Percentiles rank a stretch among this genome's conserved stretches.
These are phyloP conservation scores for Diploscapter pachys DNA, from an alignment of 1,140 invertebrate genomes.

Conservation along the genomic window DNA sequence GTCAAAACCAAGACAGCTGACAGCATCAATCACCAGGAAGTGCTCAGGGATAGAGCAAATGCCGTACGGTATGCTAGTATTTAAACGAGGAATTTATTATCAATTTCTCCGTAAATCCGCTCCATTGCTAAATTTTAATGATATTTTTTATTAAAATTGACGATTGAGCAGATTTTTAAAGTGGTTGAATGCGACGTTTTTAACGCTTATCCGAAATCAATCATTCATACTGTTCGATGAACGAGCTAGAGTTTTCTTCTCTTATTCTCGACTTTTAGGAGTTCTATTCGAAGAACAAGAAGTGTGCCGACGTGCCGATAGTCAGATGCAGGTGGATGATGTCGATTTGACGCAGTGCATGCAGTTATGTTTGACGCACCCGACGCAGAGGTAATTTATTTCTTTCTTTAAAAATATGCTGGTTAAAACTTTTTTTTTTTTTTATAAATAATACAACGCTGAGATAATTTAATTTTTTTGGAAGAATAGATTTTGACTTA, in stretches of 20 bases:
- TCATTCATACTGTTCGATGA: slow-evolving; percentile 7
- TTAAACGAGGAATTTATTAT: too few species aligned
- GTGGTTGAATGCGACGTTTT: slow-evolving; percentile 6
- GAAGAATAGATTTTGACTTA: too few species aligned
- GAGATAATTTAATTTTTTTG: too few species aligned
- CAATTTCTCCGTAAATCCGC: too few species aligned
- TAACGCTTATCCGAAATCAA: slow-evolving; percentile 12
- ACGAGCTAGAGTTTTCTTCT: neutral
- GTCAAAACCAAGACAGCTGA: too few species aligned
- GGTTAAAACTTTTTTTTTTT: too few species aligned
- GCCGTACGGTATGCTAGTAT: too few species aligned
- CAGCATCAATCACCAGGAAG: too few species aligned
- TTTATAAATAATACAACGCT: too few species aligned
- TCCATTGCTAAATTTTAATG: too few species aligned
- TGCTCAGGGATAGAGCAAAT: too few species aligned
- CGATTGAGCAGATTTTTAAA: neutral
- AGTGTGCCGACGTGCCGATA: neutral
- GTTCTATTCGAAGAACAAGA: slow-evolving; percentile 17
- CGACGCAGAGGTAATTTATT: slow-evolving; percentile 1
- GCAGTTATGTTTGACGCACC: slow-evolving; percentile 13
- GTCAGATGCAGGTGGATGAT: neutral
- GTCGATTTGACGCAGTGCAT: slow-evolving; percentile 9
- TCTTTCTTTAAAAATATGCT: too few species aligned
- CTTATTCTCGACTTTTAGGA: slow-evolving; percentile 4
- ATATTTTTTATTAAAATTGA: neutral